Conservation (phyloP, 1,140 invertebrate species). For the Aphelinus certus region DNA sequence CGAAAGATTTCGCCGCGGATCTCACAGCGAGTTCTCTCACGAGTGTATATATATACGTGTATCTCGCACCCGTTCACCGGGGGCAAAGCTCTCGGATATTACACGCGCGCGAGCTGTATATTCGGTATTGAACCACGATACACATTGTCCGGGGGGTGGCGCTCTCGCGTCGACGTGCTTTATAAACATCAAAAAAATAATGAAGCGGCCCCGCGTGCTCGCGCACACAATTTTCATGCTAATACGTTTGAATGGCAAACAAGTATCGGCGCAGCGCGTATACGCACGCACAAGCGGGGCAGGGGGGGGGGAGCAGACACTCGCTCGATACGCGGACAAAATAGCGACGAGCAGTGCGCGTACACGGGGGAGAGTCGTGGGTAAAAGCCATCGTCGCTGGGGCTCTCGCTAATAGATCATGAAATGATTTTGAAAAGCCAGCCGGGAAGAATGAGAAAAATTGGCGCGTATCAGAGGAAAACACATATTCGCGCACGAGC, state of each 20-base stretch:
- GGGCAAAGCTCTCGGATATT: too few relatives aligned
- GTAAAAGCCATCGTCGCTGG: not conserved
- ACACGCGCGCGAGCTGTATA: too few relatives aligned
- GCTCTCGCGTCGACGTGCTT: not conserved
- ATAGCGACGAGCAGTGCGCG: too few relatives aligned
- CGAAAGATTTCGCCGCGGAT: too few relatives aligned
- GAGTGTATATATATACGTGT: too few relatives aligned
- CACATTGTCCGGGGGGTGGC: too few relatives aligned
- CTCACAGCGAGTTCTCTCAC: too few relatives aligned
- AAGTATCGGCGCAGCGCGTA: constrained; percentile 3
- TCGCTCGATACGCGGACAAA: not conserved
- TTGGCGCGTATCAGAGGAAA: not conserved
- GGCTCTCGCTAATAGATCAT: constrained; percentile 8
- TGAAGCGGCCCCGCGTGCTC: not conserved
- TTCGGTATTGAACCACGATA: too few relatives aligned
- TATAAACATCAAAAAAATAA: constrained; percentile 20
- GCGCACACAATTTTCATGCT: constrained; percentile 12
- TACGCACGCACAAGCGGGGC: too few relatives aligned
- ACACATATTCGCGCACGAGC: not conserved
- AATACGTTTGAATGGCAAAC: constrained; percentile 23
- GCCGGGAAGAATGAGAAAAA: not conserved
- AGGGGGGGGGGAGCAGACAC: not conserved
- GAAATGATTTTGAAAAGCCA: constrained; percentile 14
- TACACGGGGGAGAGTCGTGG: not conserved
- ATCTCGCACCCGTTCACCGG: too few relatives aligned